Conservation (phyloP, 2,888 invertebrate genomes). For the Acanthopleura granulata region DNA sequence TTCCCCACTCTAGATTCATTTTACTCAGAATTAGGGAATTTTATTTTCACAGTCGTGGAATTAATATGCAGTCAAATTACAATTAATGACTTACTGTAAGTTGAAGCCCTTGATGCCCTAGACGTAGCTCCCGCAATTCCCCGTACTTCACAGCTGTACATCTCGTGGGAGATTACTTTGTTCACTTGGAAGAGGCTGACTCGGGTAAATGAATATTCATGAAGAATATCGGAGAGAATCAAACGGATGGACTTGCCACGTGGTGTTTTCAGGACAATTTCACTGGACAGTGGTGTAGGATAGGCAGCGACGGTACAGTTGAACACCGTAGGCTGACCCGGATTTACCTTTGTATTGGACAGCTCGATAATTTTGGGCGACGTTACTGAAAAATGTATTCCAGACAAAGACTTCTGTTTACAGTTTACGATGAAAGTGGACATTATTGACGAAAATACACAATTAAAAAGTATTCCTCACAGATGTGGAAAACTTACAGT, state of each 20-base stretch:
- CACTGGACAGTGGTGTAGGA: slow-evolving; percentile 50
- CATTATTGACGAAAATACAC: too few relatives aligned
- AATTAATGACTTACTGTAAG: slow-evolving; percentile 6
- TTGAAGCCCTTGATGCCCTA: neutral
- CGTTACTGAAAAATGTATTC: slow-evolving; percentile 43
- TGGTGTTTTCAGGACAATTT: slow-evolving; percentile 46
- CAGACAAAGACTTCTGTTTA: too few relatives aligned
- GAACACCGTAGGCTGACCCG: slow-evolving; percentile 50
- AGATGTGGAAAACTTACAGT: too few relatives aligned
- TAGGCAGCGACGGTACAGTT: slow-evolving; percentile 60
- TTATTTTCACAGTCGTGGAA: too few relatives aligned
- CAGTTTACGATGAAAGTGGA: too few relatives aligned
- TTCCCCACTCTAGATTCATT: too few relatives aligned
- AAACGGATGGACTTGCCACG: slow-evolving; percentile 22
- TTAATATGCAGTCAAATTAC: neutral
- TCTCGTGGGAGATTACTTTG: slow-evolving; percentile 44
- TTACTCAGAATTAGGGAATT: too few relatives aligned
- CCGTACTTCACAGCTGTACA: slow-evolving; percentile 51
- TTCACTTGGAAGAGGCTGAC: slow-evolving; percentile 48
- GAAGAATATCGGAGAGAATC: slow-evolving; percentile 37
- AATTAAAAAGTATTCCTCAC: too few relatives aligned
- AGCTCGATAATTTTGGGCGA: slow-evolving; percentile 53
- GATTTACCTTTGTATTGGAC: slow-evolving; percentile 52
- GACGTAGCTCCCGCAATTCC: slow-evolving; percentile 50
- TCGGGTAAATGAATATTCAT: slow-evolving; percentile 47